phyloP scores from a whole-genome alignment of 1,140 invertebrate species.

The Aplysia californica region DNA sequence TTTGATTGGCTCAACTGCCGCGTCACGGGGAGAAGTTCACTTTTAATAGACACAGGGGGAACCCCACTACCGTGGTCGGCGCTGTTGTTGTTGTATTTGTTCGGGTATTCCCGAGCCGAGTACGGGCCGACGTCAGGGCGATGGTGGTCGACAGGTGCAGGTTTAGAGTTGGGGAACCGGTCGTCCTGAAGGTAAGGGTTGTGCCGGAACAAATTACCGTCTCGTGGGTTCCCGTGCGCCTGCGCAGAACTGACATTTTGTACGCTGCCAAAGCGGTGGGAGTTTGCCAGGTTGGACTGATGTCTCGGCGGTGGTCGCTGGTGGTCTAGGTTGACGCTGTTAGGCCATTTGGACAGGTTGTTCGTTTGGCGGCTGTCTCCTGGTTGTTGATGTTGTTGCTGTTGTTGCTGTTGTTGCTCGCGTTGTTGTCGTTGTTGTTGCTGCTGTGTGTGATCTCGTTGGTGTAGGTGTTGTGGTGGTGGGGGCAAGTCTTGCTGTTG shows the following conservation, averaged over 20 bases:
- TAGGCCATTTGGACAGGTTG: too few species aligned
- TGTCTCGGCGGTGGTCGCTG: background rate
- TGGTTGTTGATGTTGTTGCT: background rate
- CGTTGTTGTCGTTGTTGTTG: background rate
- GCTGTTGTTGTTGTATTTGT: too few species aligned
- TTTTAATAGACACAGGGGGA: background rate
- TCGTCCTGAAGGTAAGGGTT: too few species aligned
- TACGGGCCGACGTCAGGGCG: background rate
- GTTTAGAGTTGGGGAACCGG: background rate
- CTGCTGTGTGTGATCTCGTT: background rate
- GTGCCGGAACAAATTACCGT: too few species aligned
- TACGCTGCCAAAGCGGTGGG: slow-evolving; percentile 22
- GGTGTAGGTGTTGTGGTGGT: background rate
- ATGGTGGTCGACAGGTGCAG: background rate
- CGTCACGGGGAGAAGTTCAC: background rate
- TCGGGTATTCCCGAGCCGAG: background rate
- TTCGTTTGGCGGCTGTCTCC: background rate
- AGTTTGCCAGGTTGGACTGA: background rate
- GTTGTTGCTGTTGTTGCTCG: too few species aligned
- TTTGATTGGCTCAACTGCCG: background rate
- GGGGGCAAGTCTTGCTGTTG: background rate
- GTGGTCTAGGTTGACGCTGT: too few species aligned
- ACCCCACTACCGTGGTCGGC: background rate
- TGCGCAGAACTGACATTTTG: slow-evolving; percentile 14
- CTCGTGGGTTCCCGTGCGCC: slow-evolving; percentile 2